A percentile compares a stretch with the other conserved stretches of the same genome.
Evolutionary conservation across 2,113 vertebrate genomes (phyloP).

Genomic region (Rousettus leschenaultii): DNA sequence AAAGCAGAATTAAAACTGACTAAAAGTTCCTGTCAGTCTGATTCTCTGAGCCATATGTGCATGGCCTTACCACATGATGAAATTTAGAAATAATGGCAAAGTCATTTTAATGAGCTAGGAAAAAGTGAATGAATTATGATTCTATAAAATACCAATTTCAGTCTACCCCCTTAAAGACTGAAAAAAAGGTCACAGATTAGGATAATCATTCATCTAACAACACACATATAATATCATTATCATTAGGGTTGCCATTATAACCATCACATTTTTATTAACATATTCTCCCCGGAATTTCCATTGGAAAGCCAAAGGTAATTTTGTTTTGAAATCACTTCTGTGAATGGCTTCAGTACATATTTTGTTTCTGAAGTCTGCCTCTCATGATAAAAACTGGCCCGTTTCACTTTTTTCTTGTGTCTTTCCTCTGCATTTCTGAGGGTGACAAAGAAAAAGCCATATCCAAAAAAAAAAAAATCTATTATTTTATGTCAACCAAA

Average conservation of each 20-base stretch:
- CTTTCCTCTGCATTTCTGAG: background rate
- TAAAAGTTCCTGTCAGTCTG: background rate
- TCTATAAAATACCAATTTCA: slow-evolving; percentile 39
- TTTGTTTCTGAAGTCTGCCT: slow-evolving; percentile 49
- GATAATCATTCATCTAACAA: background rate
- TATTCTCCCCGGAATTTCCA: slow-evolving; percentile 37
- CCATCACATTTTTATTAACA: slow-evolving; percentile 37
- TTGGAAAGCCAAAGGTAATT: slow-evolving; percentile 45
- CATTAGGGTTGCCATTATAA: background rate
- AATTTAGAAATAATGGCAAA: slow-evolving; percentile 38
- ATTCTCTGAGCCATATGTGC: background rate
- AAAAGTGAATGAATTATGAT: slow-evolving; percentile 30
- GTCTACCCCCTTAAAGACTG: background rate
- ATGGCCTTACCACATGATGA: background rate
- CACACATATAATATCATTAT: background rate
- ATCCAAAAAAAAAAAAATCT: background rate
- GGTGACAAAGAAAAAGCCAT: background rate
- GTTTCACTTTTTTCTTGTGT: background rate
- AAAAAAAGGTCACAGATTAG: background rate
- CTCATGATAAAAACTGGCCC: background rate
- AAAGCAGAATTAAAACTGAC: slow-evolving; percentile 38
- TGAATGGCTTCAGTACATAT: background rate
- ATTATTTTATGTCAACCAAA: background rate
- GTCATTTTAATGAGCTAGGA: slow-evolving; percentile 16
- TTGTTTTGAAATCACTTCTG: slow-evolving; percentile 52